Evolutionary conservation across 2,888 invertebrate species (phyloP), one percentile per base, ranked within the genome.

Genomic region (Laothoe populi): DNA sequence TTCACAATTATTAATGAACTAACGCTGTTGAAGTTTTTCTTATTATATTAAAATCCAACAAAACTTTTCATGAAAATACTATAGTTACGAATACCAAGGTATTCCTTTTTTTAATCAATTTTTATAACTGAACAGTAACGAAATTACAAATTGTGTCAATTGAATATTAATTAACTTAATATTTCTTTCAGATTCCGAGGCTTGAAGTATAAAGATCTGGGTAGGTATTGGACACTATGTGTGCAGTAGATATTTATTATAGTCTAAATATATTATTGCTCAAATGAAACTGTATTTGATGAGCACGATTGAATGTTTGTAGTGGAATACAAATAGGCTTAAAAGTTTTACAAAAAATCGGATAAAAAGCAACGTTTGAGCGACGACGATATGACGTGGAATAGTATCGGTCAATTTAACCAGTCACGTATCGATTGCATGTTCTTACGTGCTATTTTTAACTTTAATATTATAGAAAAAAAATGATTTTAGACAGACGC

Each of bases 151-250:
- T 5, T 58, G 2, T 23, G n/a, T 8, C 16, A 0, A 8, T 24
- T 44, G 26, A 58, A 40, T 16, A 59, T 26, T 19, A 44, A 59
- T n/a, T 59, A 19, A 26, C 42, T 24, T 38, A 19, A 19, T 59
- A 7, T 16, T 16, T 23, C 19, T 62, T 62, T 38, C 61, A 72
- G 72, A 71, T 58, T 57, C 70, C 57, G 72, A 65, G 23, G 45
- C 63, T 31, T 65, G 59, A 66, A 46, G 4, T 23, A 40, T 10
- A 65, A 60, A 60, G 73, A 71, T 73, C 73, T 69, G 71, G 69
- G 63, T 65, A 64, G 69, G 63, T 65, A 64, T 38, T 19, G 23
- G 38, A 60, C 62, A 59, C 60, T 35, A 53, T 35, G 2, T 10
- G 24, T 53, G 59, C 8, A 38, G 21, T 49, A 60, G 16, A 23